A percentile compares a stretch with the other conserved stretches of the same genome.
Evolutionary conservation across 2,888 invertebrate species (phyloP).

Genomic region (Trichogramma evanescens): DNA sequence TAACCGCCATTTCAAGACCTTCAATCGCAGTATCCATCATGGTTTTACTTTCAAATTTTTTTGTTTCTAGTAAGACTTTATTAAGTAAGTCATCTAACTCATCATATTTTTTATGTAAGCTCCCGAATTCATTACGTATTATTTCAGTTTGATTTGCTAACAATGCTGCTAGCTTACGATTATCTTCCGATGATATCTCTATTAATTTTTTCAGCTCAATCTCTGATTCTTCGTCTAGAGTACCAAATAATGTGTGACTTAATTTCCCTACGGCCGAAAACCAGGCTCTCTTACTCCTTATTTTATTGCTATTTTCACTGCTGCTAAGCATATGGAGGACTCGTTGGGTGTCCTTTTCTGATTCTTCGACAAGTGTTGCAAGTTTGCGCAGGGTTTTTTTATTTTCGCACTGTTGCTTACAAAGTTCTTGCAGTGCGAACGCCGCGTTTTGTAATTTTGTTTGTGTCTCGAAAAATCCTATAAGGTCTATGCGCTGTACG

Average conservation of each 20-base stretch:
- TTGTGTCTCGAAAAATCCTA: neutral
- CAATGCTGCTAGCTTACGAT: neutral
- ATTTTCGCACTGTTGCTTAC: neutral
- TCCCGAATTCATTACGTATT: neutral
- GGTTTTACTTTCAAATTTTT: too few species aligned
- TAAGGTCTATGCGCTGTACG: neutral
- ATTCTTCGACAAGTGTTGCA: neutral
- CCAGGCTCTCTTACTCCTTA: neutral
- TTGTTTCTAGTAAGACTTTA: too few species aligned
- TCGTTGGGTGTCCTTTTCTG: neutral
- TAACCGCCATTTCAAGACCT: too few species aligned
- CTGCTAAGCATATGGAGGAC: neutral
- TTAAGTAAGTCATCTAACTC: too few species aligned
- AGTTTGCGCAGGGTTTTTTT: neutral
- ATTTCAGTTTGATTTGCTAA: neutral
- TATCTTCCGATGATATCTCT: neutral
- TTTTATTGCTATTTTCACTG: neutral
- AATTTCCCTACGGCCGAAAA: neutral
- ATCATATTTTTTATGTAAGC: too few species aligned
- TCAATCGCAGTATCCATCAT: too few species aligned
- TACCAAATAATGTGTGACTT: neutral
- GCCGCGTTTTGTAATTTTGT: neutral
- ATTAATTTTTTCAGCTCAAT: neutral
- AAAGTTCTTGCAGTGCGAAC: neutral
- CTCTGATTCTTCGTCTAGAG: neutral